Conservation (phyloP, 30 jellyfish, hydroid and myxozoan species). For the Clytia hemisphaerica region DNA sequence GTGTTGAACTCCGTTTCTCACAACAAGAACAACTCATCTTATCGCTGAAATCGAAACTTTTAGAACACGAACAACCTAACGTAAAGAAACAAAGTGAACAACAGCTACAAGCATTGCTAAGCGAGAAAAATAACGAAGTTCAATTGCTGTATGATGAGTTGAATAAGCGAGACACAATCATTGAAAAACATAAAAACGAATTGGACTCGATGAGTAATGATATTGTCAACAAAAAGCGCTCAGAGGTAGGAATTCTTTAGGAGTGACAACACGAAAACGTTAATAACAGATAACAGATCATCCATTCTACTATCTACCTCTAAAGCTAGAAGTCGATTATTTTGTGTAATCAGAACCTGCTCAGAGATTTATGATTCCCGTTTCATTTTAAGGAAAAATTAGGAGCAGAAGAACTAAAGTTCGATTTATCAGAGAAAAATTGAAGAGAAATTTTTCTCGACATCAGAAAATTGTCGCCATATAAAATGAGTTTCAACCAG, state of each 20-base stretch:
- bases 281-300: no score
- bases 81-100: neutral
- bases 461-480: no score
- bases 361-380: no score
- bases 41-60: conserved; percentile 44
- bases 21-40: conserved; percentile 44
- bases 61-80: conserved; percentile 46
- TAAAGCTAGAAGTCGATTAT: no score
- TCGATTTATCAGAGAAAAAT: no score
- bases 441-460: no score
- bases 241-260: conserved; percentile 47
- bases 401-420: no score
- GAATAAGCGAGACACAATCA: conserved; percentile 53
- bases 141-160: conserved; percentile 61
- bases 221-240: conserved; percentile 40
- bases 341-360: no score
- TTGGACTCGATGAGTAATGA: conserved; percentile 42
- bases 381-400: no score
- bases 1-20: conserved; percentile 49
- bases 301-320: no score
- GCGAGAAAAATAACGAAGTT: conserved; percentile 48
- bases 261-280: no score
- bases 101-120: conserved; percentile 12
- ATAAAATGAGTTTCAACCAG: no score
- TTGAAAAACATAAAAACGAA: conserved; percentile 45